phyloP scores from a whole-genome alignment of 2,888 invertebrate species.

The Spatulosminthurus flaviceps region DNA sequence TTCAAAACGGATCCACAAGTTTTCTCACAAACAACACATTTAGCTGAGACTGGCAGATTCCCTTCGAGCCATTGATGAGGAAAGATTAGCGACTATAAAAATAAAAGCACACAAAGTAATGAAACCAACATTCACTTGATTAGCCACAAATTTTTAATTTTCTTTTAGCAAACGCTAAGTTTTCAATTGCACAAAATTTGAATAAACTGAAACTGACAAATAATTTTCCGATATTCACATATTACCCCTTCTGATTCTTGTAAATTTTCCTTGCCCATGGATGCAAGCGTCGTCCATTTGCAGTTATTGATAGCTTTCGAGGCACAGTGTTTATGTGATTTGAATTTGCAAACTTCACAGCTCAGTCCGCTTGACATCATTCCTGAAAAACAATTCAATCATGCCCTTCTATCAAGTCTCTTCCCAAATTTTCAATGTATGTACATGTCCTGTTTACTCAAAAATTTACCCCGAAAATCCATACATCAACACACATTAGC shows the following conservation, averaged over 20 bases:
- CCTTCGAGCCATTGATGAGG: constrained; percentile 99
- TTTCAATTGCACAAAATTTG: too few relatives aligned
- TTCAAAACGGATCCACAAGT: constrained; percentile 95
- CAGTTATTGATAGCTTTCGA: constrained; percentile 92
- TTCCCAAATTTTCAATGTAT: not conserved
- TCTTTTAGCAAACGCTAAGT: too few relatives aligned
- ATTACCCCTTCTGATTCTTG: constrained; percentile 91
- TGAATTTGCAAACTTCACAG: constrained; percentile 97
- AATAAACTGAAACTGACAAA: not conserved
- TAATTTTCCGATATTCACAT: constrained; percentile 29
- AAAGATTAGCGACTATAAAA: constrained; percentile 83
- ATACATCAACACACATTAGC: not conserved
- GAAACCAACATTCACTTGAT: constrained; percentile 2
- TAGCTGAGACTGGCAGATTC: constrained; percentile 92
- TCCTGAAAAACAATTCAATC: constrained; percentile 69
- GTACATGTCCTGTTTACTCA: not conserved
- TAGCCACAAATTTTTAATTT: too few relatives aligned
- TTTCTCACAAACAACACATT: constrained; percentile 92
- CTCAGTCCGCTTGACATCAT: constrained; percentile 95
- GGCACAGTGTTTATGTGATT: constrained; percentile 95
- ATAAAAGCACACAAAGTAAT: constrained; percentile 47
- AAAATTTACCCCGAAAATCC: too few relatives aligned
- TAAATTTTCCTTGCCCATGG: constrained; percentile 92
- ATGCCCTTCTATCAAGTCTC: not conserved
- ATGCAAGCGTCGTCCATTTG: constrained; percentile 97